These are phyloP conservation scores for Neocrepidodera transversa DNA, from an alignment of 2,888 invertebrate species.

Conservation along the genomic window DNA sequence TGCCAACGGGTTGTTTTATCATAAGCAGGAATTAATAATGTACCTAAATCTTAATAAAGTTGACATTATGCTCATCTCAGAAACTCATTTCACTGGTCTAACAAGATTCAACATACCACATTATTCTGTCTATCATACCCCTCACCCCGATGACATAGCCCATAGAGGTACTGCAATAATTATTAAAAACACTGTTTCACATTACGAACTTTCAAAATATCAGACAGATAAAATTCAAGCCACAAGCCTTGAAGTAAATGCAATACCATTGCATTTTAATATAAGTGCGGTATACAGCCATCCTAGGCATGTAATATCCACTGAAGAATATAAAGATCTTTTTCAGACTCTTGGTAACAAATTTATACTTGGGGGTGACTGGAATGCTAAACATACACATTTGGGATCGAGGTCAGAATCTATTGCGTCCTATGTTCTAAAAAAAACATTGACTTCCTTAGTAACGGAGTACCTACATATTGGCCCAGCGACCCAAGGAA, in stretches of 20 bases:
- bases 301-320: slow-evolving; percentile 11
- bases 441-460: not conserved
- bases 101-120: too few species aligned
- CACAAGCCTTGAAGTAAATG: not conserved
- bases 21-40: too few species aligned
- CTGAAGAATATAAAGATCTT: not conserved
- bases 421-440: not conserved
- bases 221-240: not conserved
- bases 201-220: too few species aligned
- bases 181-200: too few species aligned
- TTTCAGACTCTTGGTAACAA: slow-evolving; percentile 1
- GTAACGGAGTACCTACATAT: slow-evolving; percentile 11
- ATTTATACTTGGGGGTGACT: slow-evolving; percentile 12
- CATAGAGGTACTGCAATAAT: too few species aligned
- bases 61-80: too few species aligned
- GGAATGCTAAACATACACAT: slow-evolving; percentile 8
- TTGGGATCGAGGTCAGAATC: not conserved
- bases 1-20: too few species aligned
- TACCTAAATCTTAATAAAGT: too few species aligned
- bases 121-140: too few species aligned
- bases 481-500: slow-evolving; percentile 8
- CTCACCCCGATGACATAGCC: too few species aligned
- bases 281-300: not conserved
- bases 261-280: not conserved
- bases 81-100: too few species aligned